Evolutionary conservation across 2,797 vertebrate species (phyloP).

Genomic region (Melanotaenia trifasciata): DNA sequence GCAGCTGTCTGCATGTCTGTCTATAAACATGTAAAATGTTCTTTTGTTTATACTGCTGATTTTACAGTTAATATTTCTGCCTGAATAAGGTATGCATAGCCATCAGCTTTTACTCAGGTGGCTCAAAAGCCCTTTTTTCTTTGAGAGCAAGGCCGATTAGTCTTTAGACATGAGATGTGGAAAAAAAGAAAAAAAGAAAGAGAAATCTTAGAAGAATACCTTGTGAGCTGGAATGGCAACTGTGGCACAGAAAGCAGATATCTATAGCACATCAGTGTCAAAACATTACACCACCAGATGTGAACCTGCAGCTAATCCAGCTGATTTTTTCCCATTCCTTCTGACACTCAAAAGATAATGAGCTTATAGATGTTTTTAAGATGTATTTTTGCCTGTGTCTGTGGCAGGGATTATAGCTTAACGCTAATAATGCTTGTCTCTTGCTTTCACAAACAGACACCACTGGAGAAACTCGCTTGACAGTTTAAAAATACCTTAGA

Average conservation of each 20-base stretch:
- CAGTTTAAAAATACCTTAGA: constrained; percentile 32
- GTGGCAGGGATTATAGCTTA: constrained; percentile 60
- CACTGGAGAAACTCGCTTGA: constrained; percentile 26
- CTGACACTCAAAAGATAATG: constrained; percentile 80
- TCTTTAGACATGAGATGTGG: constrained; percentile 64
- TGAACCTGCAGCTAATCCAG: constrained; percentile 65
- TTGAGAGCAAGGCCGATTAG: constrained; percentile 63
- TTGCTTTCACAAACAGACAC: constrained; percentile 43
- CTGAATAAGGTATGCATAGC: constrained; percentile 57
- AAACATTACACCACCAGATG: constrained; percentile 41
- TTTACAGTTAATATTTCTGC: constrained; percentile 56
- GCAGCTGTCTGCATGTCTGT: neutral
- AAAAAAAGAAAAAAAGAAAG: constrained; percentile 18
- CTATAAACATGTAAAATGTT: neutral
- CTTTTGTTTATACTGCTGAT: constrained; percentile 47
- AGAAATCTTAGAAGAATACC: constrained; percentile 36
- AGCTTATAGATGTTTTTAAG: constrained; percentile 79
- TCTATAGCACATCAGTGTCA: constrained; percentile 59
- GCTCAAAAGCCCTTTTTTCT: constrained; percentile 46
- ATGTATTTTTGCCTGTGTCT: constrained; percentile 67
- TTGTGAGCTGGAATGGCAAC: constrained; percentile 35
- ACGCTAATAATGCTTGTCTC: constrained; percentile 65
- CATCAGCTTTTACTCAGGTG: constrained; percentile 49
- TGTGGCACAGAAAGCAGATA: constrained; percentile 57
- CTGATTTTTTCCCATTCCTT: constrained; percentile 56